phyloP scores from a whole-genome alignment of 2,797 vertebrate species.

The Sternarchorhynchus goeldii region DNA sequence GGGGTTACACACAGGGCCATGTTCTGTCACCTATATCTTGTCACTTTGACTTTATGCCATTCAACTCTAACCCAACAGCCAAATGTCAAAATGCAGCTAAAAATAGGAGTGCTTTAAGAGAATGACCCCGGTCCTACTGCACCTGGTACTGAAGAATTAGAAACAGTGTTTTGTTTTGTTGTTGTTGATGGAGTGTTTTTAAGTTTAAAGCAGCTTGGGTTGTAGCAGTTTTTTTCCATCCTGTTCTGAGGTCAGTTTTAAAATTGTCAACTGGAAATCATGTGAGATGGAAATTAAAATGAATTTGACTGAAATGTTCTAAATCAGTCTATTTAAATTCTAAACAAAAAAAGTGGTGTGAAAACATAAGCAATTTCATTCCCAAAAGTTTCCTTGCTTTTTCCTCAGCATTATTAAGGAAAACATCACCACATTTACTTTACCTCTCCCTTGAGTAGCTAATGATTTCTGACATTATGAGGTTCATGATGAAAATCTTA shows the following conservation, averaged over 20 bases:
- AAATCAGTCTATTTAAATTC: not conserved
- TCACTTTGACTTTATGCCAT: conserved; percentile 20
- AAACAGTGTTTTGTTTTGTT: conserved; percentile 19
- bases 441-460: no score
- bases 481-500: no score
- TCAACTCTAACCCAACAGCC: conserved; percentile 36
- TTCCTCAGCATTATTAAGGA: no score
- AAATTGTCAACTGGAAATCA: no score
- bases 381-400: no score
- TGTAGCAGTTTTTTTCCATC: not conserved
- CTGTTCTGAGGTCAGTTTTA: not conserved
- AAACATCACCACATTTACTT: no score
- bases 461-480: no score
- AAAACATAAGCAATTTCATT: not conserved
- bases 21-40: conserved; percentile 4
- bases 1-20: not conserved
- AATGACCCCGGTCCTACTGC: conserved; percentile 4
- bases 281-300: not conserved
- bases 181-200: not conserved
- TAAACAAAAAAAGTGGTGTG: not conserved
- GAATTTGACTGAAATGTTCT: not conserved
- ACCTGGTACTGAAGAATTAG: conserved; percentile 49
- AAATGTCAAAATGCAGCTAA: conserved; percentile 48
- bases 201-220: not conserved
- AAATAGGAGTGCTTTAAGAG: conserved; percentile 51